These are phyloP conservation scores for Spinibarbus caldwelli DNA, from an alignment of 2,797 vertebrate genomes.

Conservation along the genomic window DNA sequence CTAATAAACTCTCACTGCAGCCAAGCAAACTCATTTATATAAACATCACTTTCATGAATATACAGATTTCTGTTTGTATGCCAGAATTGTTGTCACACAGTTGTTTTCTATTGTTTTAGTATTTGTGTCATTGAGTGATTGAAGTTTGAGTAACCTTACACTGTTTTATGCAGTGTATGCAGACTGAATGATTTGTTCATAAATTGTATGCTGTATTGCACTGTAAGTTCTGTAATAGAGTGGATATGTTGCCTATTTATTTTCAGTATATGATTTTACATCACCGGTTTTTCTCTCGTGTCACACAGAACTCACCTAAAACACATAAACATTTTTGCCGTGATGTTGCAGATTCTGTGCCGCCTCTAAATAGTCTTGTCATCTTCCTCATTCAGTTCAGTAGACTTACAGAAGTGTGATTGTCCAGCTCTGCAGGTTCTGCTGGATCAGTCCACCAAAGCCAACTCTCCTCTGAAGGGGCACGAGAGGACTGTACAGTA, in stretches of 20 bases:
- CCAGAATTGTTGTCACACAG: not conserved
- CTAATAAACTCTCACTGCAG: constrained; percentile 61
- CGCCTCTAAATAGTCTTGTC: not conserved
- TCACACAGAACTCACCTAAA: not conserved
- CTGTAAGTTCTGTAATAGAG: not conserved
- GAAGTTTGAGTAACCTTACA: not conserved
- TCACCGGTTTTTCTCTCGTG: not conserved
- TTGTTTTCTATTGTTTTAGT: not conserved
- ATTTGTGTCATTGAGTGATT: not conserved
- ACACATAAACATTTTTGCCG: not conserved
- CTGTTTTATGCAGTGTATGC: too few species aligned
- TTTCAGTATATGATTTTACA: not conserved
- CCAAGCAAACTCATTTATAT: constrained; percentile 17
- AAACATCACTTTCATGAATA: constrained; percentile 18
- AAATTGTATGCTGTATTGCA: not conserved
- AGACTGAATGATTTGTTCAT: not conserved
- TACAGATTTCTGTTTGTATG: not conserved
- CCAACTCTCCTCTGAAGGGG: constrained; percentile 97
- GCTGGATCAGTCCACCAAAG: constrained; percentile 97
- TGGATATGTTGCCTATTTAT: not conserved
- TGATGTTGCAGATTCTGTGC: not conserved
- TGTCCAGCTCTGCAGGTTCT: constrained; percentile 91
- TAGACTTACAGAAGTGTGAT: constrained; percentile 28
- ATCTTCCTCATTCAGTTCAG: not conserved
- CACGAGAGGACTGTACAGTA: constrained; percentile 98